Evolutionary conservation across 2,888 invertebrate genomes (phyloP).

Genomic region (Micoletzkya japonica): DNA sequence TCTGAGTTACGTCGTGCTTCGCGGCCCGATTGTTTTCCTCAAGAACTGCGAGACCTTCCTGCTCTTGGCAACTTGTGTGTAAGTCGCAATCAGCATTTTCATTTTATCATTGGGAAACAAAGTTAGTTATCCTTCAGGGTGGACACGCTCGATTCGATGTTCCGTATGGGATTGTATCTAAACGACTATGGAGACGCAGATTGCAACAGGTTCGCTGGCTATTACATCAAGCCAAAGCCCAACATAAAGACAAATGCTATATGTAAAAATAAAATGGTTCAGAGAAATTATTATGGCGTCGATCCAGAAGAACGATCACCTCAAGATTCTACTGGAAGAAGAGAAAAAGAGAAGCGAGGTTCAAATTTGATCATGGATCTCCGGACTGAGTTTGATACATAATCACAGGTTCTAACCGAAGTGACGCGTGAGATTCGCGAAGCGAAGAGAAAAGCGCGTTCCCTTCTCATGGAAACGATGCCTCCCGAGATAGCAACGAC

Average conservation of each 20-base stretch:
- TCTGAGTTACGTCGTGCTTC: conserved; percentile 41
- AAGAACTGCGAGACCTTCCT: conserved; percentile 45
- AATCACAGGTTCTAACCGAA: conserved; percentile 83
- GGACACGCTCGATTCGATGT: conserved; percentile 86
- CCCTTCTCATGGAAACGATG: conserved; percentile 95
- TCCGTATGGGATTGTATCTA: conserved; percentile 89
- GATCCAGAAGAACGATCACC: conserved; percentile 87
- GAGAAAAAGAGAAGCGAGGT: conserved; percentile 80
- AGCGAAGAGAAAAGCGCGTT: conserved; percentile 93
- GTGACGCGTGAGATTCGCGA: conserved; percentile 92
- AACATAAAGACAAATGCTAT: too few relatives aligned
- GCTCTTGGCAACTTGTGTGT: conserved; percentile 53
- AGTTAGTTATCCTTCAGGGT: conserved; percentile 69
- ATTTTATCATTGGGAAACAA: not conserved
- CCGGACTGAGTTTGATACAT: not conserved
- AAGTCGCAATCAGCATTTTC: conserved; percentile 3
- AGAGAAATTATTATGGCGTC: conserved; percentile 88
- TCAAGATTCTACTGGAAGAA: conserved; percentile 89
- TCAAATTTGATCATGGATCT: not conserved
- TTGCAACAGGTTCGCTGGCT: conserved; percentile 75
- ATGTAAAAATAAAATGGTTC: too few relatives aligned
- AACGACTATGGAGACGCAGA: conserved; percentile 99
- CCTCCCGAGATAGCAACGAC: conserved; percentile 76
- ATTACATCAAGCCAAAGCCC: not conserved
- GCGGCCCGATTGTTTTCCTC: conserved; percentile 49